Evolutionary conservation across 2,797 vertebrate species (phyloP), one percentile per base, ranked within the genome.

Genomic region (Falco cherrug): DNA sequence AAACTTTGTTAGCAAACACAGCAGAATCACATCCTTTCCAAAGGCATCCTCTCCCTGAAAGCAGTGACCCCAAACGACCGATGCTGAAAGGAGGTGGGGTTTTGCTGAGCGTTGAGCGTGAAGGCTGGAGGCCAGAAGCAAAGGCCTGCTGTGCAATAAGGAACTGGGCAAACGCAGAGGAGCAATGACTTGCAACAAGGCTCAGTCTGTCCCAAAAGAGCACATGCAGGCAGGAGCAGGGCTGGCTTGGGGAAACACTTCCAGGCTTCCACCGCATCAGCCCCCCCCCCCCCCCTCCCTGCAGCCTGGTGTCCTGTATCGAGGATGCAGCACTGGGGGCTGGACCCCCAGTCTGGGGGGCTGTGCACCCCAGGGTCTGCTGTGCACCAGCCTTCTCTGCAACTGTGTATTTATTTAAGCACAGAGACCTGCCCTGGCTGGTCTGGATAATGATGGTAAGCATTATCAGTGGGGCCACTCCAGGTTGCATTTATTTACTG

Each of bases 151-250:
- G 39, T 13, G 41, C 2, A 4, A 20, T 4, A 25, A 35, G 28
- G 70, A 50, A 11, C 8, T 3, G 8, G 1, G 37, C 47, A 41
- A 43, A 16, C 16, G 12, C 24, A 37, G 60, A 57, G 35, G 13
- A 54, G 6, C 0, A 2, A 3, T 1, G 28, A 11, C 17, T 17
- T 5, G 5, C 33, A 33, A 0, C 1, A 16, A 26, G 33, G 20
- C 31, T 16, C 37, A 28, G 10, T 50, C 43, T 45, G 37, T 28
- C 67, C 45, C 29, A 6, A 17, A 75, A 26, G 17, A n/a, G 81
- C 39, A 33, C 19, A 24, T 0, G 0, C 25, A 39, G 64, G 29
- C 37, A 83, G 39, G 15, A 70, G 51, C 9, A 19, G 16, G 16
- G 31, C 10, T 6, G 19, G 69, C 25, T 17, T 9, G 14, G 26